phyloP scores from a whole-genome alignment of 2,888 invertebrate genomes.

The Penaeus monodon region DNA sequence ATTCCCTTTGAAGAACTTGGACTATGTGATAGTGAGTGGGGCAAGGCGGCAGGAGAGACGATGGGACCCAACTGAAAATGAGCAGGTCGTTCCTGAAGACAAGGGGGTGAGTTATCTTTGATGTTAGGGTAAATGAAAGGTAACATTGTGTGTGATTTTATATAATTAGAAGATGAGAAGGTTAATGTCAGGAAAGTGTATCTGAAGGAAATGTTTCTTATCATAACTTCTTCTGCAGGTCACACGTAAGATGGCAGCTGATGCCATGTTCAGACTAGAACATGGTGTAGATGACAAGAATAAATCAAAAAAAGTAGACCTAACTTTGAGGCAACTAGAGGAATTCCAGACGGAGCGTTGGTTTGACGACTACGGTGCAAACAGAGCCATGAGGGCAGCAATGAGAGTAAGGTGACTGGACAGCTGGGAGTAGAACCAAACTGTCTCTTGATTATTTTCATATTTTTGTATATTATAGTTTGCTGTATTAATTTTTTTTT shows the following conservation, averaged over 20 bases:
- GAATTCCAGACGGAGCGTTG: constrained; percentile 75
- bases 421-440: no score
- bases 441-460: neutral
- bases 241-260: constrained; percentile 89
- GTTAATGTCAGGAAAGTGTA: neutral
- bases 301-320: constrained; percentile 79
- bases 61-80: constrained; percentile 97
- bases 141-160: neutral
- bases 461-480: neutral
- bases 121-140: neutral
- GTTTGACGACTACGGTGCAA: constrained; percentile 94
- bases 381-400: constrained; percentile 77
- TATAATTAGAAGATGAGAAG: neutral
- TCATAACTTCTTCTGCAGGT: constrained; percentile 69
- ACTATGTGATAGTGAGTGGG: constrained; percentile 94
- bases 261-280: constrained; percentile 98
- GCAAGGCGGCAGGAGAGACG: constrained; percentile 96
- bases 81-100: constrained; percentile 76
- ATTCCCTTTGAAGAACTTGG: constrained; percentile 82
- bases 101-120: constrained; percentile 37
- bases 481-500: no score
- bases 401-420: constrained; percentile 41
- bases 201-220: neutral
- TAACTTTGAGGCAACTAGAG: constrained; percentile 81
- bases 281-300: constrained; percentile 87